Evolutionary conservation across 2,113 vertebrate genomes (phyloP).

Genomic region (Physeter macrocephalus): DNA sequence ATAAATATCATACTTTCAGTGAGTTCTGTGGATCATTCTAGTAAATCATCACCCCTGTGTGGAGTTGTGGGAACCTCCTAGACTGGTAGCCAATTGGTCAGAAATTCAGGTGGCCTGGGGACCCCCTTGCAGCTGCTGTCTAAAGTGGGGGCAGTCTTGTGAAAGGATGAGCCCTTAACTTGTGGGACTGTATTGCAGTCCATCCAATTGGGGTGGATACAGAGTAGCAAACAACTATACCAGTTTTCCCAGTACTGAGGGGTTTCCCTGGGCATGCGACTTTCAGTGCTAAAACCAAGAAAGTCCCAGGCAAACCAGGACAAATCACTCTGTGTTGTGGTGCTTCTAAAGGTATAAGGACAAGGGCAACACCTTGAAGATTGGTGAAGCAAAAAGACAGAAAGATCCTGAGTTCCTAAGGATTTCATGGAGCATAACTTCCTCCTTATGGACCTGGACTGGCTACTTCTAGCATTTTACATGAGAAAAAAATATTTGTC

Average conservation of each 20-base stretch:
- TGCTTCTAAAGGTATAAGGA: background rate
- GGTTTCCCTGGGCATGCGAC: background rate
- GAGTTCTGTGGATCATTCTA: background rate
- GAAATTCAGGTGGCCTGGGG: background rate
- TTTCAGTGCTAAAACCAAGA: background rate
- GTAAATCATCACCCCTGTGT: background rate
- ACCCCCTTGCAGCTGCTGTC: background rate
- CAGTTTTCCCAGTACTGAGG: background rate
- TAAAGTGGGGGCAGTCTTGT: background rate
- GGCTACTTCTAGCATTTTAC: background rate
- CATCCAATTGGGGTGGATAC: background rate
- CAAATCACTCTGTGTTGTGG: background rate
- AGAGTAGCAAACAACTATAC: background rate
- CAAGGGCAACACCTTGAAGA: background rate
- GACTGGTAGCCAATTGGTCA: background rate
- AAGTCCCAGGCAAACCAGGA: background rate
- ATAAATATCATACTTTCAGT: background rate
- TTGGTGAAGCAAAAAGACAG: background rate
- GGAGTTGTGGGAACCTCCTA: background rate
- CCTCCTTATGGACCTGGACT: background rate
- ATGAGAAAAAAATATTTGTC: background rate
- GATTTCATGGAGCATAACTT: background rate
- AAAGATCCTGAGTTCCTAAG: background rate
- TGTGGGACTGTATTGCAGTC: background rate
- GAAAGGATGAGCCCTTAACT: background rate